phyloP scores from a whole-genome alignment of 2,797 vertebrate genomes.

The Phoeniculus purpureus region DNA sequence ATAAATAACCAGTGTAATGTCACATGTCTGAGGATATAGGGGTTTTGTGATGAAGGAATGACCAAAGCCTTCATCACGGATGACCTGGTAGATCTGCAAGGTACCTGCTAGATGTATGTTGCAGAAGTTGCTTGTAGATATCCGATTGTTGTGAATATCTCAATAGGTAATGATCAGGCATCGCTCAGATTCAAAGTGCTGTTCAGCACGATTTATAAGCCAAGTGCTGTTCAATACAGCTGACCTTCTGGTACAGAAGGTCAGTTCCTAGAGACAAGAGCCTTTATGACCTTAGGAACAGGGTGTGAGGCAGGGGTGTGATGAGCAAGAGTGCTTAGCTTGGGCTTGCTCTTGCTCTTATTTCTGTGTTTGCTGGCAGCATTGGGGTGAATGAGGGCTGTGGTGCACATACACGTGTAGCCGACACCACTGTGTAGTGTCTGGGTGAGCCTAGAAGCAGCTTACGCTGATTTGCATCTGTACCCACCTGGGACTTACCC shows the following conservation, averaged over 20 bases:
- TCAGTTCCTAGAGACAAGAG: background rate
- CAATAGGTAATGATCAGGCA: background rate
- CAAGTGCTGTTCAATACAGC: background rate
- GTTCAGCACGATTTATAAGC: background rate
- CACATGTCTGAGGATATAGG: background rate
- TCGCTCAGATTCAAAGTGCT: background rate
- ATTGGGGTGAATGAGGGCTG: background rate
- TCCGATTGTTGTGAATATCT: background rate
- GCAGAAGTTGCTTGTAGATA: background rate
- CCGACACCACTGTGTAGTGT: background rate
- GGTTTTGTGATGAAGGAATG: background rate
- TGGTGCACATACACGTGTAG: background rate
- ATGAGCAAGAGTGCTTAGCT: background rate
- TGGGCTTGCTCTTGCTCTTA: background rate
- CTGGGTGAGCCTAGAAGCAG: background rate
- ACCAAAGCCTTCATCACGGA: background rate
- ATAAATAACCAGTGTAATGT: background rate
- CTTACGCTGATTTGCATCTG: background rate
- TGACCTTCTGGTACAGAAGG: background rate
- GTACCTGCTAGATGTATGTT: fast-evolving
- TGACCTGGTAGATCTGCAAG: background rate
- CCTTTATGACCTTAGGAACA: background rate
- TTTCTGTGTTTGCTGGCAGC: background rate
- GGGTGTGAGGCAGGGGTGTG: background rate
- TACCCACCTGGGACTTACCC: background rate